Conservation (phyloP, 2,888 invertebrate genomes). For the Augochlorella aurata region DNA sequence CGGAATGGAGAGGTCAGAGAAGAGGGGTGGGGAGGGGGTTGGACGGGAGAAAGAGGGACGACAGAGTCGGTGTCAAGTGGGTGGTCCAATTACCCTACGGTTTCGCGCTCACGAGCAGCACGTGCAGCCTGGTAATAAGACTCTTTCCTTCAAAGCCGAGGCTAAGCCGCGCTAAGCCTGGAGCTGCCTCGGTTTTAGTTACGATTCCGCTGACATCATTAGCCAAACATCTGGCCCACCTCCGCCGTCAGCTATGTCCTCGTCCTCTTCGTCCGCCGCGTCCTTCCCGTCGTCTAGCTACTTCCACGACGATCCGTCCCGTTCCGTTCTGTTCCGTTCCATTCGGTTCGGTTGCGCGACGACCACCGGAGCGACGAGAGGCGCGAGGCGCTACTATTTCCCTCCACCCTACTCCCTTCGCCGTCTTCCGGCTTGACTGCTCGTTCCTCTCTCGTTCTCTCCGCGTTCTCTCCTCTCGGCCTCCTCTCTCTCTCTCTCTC, state of each 20-base stretch:
- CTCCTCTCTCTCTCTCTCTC: too few species aligned
- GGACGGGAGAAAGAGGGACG: slow-evolving; percentile 44
- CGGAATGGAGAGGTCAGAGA: slow-evolving; percentile 51
- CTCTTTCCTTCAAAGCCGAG: slow-evolving; percentile 74
- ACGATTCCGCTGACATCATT: slow-evolving; percentile 82
- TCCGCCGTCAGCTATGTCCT: slow-evolving; percentile 60
- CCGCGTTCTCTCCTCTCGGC: neutral
- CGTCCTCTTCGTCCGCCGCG: slow-evolving; percentile 52
- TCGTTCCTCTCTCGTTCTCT: slow-evolving; percentile 20
- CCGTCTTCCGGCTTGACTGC: slow-evolving; percentile 16
- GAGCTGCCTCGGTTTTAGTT: slow-evolving; percentile 77
- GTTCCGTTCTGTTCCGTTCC: neutral
- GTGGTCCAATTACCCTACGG: slow-evolving; percentile 81
- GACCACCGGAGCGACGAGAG: slow-evolving; percentile 30
- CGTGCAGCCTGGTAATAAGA: slow-evolving; percentile 81
- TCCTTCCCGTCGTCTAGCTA: slow-evolving; percentile 51
- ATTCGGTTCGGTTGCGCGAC: neutral
- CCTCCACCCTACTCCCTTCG: slow-evolving; percentile 27
- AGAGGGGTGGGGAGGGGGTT: neutral
- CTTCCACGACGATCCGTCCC: slow-evolving; percentile 27
- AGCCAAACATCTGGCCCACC: slow-evolving; percentile 81
- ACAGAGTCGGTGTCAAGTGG: slow-evolving; percentile 73
- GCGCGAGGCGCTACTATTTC: neutral
- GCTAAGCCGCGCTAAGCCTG: slow-evolving; percentile 69
- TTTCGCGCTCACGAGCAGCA: slow-evolving; percentile 78